Base-by-base conservation (phyloP, 2,113 vertebrate species). In the Aspiorhynchus laticeps region DNA sequence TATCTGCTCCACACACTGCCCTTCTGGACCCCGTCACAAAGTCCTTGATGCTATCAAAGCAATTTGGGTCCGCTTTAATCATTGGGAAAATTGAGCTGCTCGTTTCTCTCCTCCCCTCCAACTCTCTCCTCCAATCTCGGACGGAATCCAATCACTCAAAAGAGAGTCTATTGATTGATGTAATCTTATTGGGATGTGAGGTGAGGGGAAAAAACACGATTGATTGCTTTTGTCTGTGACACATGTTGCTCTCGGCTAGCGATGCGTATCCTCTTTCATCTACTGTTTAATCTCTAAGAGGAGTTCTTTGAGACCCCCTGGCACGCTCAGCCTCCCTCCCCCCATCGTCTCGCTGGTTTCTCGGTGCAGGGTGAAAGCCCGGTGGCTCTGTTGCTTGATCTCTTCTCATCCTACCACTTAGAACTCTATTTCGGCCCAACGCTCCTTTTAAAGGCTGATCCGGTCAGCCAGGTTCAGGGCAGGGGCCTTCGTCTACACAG, bases 111-210 rank as follows among this genome's bases (percentile, higher is more conserved):
- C 28, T 9, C 71, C 69, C 67, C 87, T 38, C 76, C 59, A 12
- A 75, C 41, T 48, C 88, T 85, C 21, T 31, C 53, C 91, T 91
- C 91, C 88, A n/a, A n/a, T n/a, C n/a, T n/a, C n/a, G n/a, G n/a
- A n/a, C n/a, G n/a, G n/a, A n/a, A n/a, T n/a, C n/a, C n/a, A 95
- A 94, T 95, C 92, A 94, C 90, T 96, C 95, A 94, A 96, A 96
- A 95, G 92, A 94, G 91, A 91, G 91, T 79, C 91, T 96, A 97
- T 89, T 96, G 96, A 97, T 93, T 95, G 93, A 95, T 95, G 92
- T 94, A 95, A 96, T 96, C 96, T 96, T 93, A 95, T 94, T 96
- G 92, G 94, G 92, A 94, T 91, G 89, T 89, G 90, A 94, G 92
- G 92, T 87, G 89, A 87, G 84, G 87, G 92, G 91, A 89, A 89